phyloP scores from a whole-genome alignment of 2,797 vertebrate species.

The Parotocinclus haroldoi region DNA sequence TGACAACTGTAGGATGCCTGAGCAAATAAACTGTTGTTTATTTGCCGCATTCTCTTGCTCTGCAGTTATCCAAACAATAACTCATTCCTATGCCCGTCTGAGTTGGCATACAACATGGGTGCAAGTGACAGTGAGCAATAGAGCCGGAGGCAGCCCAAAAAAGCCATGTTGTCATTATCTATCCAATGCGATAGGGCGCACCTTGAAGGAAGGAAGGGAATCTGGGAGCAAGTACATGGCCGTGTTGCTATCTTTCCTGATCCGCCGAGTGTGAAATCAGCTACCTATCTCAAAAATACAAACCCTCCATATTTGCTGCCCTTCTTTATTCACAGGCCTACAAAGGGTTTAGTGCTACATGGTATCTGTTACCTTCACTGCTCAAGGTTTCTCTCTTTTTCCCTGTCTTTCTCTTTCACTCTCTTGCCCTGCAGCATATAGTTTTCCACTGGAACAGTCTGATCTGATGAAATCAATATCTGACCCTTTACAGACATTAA shows the following conservation, averaged over 20 bases:
- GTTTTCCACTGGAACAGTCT: constrained; percentile 58
- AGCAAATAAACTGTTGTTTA: constrained; percentile 35
- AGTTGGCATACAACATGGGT: constrained; percentile 19
- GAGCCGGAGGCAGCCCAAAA: constrained; percentile 35
- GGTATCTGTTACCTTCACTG: constrained; percentile 48
- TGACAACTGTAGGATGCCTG: constrained; percentile 9
- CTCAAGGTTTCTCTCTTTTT: constrained; percentile 25
- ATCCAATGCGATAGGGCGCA: constrained; percentile 36
- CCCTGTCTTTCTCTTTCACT: not conserved
- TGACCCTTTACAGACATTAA: constrained; percentile 53
- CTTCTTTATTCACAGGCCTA: constrained; percentile 49
- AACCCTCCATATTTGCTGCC: constrained; percentile 31
- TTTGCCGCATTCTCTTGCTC: constrained; percentile 20
- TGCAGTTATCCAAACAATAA: constrained; percentile 27
- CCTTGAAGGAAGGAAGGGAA: constrained; percentile 36
- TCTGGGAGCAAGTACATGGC: constrained; percentile 21
- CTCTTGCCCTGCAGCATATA: constrained; percentile 34
- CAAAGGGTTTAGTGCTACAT: constrained; percentile 57
- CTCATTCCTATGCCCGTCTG: constrained; percentile 31
- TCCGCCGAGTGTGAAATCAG: constrained; percentile 47
- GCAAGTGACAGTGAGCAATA: constrained; percentile 32
- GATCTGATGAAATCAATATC: constrained; percentile 70
- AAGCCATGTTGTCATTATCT: constrained; percentile 47
- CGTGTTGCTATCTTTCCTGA: constrained; percentile 39
- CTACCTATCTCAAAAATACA: constrained; percentile 48